Conservation (phyloP, 2,113 vertebrate genomes). For the Vidua macroura region DNA sequence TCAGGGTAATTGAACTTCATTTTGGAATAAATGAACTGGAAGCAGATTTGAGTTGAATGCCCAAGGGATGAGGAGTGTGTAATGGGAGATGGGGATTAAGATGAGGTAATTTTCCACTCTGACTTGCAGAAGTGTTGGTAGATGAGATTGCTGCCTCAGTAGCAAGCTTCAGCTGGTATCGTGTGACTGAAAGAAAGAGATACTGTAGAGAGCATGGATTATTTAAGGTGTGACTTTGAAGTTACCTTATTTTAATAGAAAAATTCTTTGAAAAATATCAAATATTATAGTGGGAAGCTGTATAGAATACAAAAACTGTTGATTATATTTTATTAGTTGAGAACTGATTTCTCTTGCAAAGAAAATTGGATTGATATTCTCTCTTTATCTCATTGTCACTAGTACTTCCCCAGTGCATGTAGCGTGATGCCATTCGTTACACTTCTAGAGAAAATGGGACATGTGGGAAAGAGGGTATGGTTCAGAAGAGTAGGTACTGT, state of each 20-base stretch:
- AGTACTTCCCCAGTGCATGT: background rate
- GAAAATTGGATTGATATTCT: background rate
- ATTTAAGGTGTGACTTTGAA: background rate
- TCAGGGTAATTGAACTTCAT: background rate
- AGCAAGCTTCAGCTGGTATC: background rate
- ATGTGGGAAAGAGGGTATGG: background rate
- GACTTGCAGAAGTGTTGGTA: background rate
- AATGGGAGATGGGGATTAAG: background rate
- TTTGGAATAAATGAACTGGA: slow-evolving; percentile 17
- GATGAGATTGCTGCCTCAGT: background rate
- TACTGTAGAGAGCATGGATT: background rate
- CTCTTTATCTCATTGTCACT: background rate
- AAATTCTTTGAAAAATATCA: background rate
- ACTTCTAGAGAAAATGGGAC: background rate
- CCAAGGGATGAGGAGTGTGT: background rate
- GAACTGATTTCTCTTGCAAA: background rate
- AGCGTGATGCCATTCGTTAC: background rate
- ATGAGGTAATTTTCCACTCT: background rate
- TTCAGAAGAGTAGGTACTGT: background rate
- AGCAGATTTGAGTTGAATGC: background rate
- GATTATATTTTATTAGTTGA: background rate
- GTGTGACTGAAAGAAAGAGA: background rate
- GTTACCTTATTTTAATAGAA: background rate
- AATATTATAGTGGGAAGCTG: background rate
- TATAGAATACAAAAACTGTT: background rate